Percentiles rank a stretch among this genome's conserved stretches.
These are phyloP conservation scores for Cyclophora punctaria DNA, from an alignment of 2,888 invertebrate species.

Conservation along the genomic window DNA sequence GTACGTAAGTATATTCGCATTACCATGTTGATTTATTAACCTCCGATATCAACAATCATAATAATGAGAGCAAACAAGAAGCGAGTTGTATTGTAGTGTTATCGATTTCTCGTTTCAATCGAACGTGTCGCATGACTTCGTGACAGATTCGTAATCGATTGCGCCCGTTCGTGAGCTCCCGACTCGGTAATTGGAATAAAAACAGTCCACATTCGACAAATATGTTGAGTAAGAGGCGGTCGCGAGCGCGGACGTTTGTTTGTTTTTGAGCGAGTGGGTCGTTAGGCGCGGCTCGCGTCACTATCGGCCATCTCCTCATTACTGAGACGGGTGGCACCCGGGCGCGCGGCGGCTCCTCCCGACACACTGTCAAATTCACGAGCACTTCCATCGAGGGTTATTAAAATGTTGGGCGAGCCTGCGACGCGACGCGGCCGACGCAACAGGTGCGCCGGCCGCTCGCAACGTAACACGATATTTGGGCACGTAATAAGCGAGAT, in stretches of 20 bases:
- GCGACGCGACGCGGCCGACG: conserved; percentile 3
- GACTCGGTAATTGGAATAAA: conserved; percentile 59
- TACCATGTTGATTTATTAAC: too few relatives aligned
- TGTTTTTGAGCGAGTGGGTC: conserved; percentile 32
- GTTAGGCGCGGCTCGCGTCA: conserved; percentile 44
- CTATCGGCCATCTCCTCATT: conserved; percentile 49
- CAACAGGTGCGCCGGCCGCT: conserved; percentile 35
- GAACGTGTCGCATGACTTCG: conserved; percentile 36
- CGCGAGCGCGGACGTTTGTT: conserved; percentile 15
- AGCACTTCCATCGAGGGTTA: conserved; percentile 16
- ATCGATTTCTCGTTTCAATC: conserved; percentile 35
- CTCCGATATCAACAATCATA: background rate
- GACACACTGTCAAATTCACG: conserved; percentile 17
- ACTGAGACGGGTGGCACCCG: conserved; percentile 39
- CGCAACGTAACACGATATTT: conserved; percentile 37
- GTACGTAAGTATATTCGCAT: too few relatives aligned
- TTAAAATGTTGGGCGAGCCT: conserved; percentile 14
- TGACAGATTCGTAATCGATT: conserved; percentile 47
- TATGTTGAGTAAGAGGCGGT: conserved; percentile 36
- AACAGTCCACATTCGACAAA: conserved; percentile 37
- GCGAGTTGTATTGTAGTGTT: conserved; percentile 28
- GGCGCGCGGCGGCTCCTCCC: conserved; percentile 25
- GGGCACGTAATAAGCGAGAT: conserved; percentile 33
- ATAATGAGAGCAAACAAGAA: conserved; percentile 15
- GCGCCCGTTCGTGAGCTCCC: conserved; percentile 47